Evolutionary conservation across 1,140 invertebrate species (phyloP).

Genomic region (Hycleus cichorii): DNA sequence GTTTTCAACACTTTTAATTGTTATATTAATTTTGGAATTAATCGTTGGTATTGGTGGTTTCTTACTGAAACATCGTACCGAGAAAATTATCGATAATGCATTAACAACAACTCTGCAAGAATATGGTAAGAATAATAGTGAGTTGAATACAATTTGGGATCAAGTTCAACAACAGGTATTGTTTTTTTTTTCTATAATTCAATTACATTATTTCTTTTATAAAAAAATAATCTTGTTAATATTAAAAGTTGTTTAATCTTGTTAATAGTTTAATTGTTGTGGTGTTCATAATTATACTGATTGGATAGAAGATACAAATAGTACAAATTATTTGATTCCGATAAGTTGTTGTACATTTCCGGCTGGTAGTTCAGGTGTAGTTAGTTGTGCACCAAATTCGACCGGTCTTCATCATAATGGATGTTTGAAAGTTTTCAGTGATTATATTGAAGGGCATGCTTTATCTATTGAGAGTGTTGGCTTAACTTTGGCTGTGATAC

Average conservation of each 20-base stretch:
- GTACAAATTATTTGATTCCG: constrained; percentile 43
- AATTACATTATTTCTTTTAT: constrained; percentile 22
- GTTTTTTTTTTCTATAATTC: constrained; percentile 14
- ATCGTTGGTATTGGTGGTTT: constrained; percentile 78
- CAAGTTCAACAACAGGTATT: constrained; percentile 66
- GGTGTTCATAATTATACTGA: constrained; percentile 53
- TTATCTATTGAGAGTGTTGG: constrained; percentile 5
- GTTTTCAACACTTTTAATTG: constrained; percentile 72
- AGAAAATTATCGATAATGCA: constrained; percentile 51
- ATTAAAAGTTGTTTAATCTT: too few species aligned
- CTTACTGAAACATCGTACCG: constrained; percentile 62
- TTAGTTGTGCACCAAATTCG: constrained; percentile 28
- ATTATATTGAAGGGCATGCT: constrained; percentile 11
- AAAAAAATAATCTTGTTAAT: constrained; percentile 2
- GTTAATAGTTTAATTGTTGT: constrained; percentile 62
- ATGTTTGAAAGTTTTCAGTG: constrained; percentile 44
- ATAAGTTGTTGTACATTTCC: constrained; percentile 53
- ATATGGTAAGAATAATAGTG: constrained; percentile 48
- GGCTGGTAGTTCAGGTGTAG: constrained; percentile 30
- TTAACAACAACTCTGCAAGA: constrained; percentile 57
- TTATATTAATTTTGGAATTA: constrained; percentile 79
- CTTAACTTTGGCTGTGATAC: constrained; percentile 1
- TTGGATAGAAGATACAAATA: constrained; percentile 45
- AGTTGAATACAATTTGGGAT: constrained; percentile 56
- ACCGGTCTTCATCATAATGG: constrained; percentile 38